phyloP scores from a whole-genome alignment of 2,797 vertebrate species.

The Aeoliscus strigatus region DNA sequence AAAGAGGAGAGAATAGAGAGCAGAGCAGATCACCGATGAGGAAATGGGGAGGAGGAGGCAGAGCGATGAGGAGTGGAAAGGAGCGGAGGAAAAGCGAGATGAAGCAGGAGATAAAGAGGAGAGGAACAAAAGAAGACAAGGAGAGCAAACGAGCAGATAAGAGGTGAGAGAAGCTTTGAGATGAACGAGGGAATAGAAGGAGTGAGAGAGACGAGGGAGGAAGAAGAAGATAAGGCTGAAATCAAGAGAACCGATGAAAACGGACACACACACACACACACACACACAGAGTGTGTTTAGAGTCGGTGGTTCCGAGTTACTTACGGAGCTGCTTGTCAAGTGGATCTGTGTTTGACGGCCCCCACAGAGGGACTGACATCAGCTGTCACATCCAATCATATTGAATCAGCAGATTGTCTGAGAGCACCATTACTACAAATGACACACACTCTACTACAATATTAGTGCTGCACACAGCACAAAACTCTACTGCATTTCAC shows the following conservation, averaged over 20 bases:
- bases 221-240: slow-evolving; percentile 19
- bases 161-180: background rate
- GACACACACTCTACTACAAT: too few relatives aligned
- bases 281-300: slow-evolving; percentile 8
- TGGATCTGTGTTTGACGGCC: slow-evolving; percentile 35
- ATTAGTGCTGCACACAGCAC: too few relatives aligned
- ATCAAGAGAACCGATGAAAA: slow-evolving; percentile 17
- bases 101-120: too few relatives aligned
- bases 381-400: slow-evolving; percentile 29
- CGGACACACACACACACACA: slow-evolving; percentile 12
- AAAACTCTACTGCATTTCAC: too few relatives aligned
- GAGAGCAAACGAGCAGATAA: background rate
- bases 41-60: background rate
- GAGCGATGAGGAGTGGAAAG: background rate
- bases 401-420: slow-evolving; percentile 44
- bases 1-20: background rate
- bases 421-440: too few relatives aligned
- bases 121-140: background rate
- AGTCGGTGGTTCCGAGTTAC: slow-evolving; percentile 7
- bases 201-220: background rate
- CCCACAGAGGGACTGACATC: slow-evolving; percentile 24
- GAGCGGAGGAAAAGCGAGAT: too few relatives aligned
- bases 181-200: slow-evolving; percentile 1
- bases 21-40: too few relatives aligned
- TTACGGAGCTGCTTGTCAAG: slow-evolving; percentile 33